Percentiles rank a stretch among this genome's conserved stretches.
phyloP scores from a whole-genome alignment of 2,113 vertebrate species.

The Neopipo cinnamomea region DNA sequence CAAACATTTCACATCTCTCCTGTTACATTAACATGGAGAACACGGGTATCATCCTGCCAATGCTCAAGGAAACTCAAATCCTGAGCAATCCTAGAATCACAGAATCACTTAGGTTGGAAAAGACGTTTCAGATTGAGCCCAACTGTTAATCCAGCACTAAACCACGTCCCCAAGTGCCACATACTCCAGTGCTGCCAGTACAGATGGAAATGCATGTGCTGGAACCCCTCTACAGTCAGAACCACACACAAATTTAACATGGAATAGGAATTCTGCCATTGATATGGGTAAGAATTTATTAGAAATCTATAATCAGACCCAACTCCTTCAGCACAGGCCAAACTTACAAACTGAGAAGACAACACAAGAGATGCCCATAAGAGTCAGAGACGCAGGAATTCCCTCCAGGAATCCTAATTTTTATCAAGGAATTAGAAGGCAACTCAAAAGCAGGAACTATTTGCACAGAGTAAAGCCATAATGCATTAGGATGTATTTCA shows the following conservation, averaged over 20 bases:
- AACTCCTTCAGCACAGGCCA: background rate
- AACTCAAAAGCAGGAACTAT: background rate
- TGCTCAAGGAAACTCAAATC: background rate
- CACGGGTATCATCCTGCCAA: background rate
- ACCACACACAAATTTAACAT: background rate
- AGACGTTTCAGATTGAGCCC: background rate
- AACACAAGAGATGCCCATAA: background rate
- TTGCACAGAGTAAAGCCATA: background rate
- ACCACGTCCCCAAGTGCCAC: accelerated
- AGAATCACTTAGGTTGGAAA: background rate
- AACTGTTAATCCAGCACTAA: background rate
- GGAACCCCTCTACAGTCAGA: background rate
- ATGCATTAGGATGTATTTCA: background rate
- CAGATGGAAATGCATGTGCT: accelerated
- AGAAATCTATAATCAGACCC: background rate
- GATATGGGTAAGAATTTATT: accelerated
- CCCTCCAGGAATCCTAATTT: background rate
- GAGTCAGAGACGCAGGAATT: accelerated
- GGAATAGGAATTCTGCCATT: background rate
- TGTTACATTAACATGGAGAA: background rate
- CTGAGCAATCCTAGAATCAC: background rate
- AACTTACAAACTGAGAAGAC: background rate
- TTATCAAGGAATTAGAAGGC: background rate
- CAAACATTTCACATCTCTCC: background rate
- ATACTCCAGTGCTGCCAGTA: background rate